Conservation (phyloP, 2,797 vertebrate species). For the Sitta carolinensis region DNA sequence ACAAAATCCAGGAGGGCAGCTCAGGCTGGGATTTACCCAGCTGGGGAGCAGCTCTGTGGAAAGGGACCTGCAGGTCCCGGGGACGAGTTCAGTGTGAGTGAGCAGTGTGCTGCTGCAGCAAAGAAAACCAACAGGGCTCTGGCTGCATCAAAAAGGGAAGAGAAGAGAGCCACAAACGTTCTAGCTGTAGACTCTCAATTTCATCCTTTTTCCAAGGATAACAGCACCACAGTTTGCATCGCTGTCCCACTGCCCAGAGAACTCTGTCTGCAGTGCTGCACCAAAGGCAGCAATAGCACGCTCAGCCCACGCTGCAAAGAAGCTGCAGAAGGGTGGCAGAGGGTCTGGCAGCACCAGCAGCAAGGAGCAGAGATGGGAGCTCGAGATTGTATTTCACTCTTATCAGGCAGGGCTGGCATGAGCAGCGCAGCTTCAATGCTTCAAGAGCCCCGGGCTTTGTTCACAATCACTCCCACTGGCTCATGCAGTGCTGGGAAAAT, state of each 20-base stretch:
- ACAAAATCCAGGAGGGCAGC: neutral
- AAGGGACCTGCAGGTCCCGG: neutral
- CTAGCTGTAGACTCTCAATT: neutral
- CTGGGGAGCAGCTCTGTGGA: neutral
- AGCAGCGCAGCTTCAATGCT: neutral
- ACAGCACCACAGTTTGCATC: neutral
- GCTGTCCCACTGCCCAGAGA: neutral
- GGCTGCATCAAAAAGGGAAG: neutral
- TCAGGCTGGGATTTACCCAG: neutral
- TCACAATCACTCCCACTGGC: constrained; percentile 46
- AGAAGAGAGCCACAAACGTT: neutral
- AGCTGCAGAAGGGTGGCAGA: neutral
- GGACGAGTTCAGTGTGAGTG: neutral
- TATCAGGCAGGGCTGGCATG: neutral
- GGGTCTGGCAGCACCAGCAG: neutral
- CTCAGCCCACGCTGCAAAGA: neutral
- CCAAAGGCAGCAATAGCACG: neutral
- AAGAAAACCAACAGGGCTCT: neutral
- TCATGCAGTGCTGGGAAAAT: neutral
- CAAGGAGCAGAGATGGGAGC: neutral
- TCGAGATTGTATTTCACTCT: neutral
- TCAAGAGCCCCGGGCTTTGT: constrained; percentile 54
- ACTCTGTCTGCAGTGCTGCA: neutral
- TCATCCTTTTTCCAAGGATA: neutral
- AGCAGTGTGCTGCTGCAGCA: neutral